Percentiles rank a stretch among this genome's conserved stretches.
Conservation (phyloP, 2,888 invertebrate genomes). For the Masnerella sp. region DNA sequence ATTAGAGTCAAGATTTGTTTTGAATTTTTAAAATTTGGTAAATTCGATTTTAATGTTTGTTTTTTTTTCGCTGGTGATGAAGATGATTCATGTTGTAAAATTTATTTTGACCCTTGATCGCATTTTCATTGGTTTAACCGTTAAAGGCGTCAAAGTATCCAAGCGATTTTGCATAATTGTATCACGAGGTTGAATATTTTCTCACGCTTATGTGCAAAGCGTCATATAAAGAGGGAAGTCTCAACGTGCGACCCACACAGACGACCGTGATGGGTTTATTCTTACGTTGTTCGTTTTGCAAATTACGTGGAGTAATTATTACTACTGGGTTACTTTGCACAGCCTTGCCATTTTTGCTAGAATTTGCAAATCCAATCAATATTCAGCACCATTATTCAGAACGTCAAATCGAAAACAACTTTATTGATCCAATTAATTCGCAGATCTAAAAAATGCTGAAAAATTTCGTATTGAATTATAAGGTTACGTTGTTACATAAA, state of each 20-base stretch:
- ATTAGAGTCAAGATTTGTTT: too few species aligned
- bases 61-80: too few species aligned
- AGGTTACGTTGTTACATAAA: too few species aligned
- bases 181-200: conserved; percentile 55
- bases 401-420: too few species aligned
- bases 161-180: conserved; percentile 57
- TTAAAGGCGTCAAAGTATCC: conserved; percentile 41
- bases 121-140: conserved; percentile 20
- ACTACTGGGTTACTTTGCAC: conserved; percentile 31
- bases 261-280: conserved; percentile 50
- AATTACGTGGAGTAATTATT: conserved; percentile 41
- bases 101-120: conserved; percentile 17
- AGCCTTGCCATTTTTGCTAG: conserved; percentile 22
- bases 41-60: too few species aligned
- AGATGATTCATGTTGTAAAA: too few species aligned
- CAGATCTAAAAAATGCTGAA: too few species aligned
- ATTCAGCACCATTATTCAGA: background rate
- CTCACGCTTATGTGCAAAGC: conserved; percentile 56
- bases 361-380: background rate
- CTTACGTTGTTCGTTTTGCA: conserved; percentile 42
- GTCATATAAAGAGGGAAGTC: conserved; percentile 55
- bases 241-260: conserved; percentile 51
- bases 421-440: too few species aligned
- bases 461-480: too few species aligned
- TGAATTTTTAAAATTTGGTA: too few species aligned